Percentiles rank a stretch among this genome's conserved stretches.
Evolutionary conservation across 1,140 invertebrate genomes (phyloP).

Genomic region (Microplitis demolitor): DNA sequence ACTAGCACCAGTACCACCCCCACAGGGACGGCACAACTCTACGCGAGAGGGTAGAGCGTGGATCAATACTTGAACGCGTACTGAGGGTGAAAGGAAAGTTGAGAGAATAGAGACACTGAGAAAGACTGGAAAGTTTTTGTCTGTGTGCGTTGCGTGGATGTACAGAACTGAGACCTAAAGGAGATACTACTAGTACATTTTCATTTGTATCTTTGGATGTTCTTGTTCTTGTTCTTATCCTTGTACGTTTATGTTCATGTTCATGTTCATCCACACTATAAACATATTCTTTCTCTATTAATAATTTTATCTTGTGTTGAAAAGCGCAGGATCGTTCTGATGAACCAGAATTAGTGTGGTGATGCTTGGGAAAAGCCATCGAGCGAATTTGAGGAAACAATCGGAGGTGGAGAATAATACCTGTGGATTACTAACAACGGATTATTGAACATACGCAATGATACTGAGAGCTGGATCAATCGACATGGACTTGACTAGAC

Average conservation of each 20-base stretch:
- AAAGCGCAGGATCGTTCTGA: not conserved
- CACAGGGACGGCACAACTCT: constrained; percentile 22
- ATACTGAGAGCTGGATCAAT: constrained; percentile 1
- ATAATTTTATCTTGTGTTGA: no score
- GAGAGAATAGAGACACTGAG: constrained; percentile 13
- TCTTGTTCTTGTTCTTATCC: no score
- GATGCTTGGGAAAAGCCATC: not conserved
- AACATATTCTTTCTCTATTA: no score
- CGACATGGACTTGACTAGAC: not conserved
- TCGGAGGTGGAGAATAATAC: not conserved
- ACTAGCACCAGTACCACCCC: constrained; percentile 13
- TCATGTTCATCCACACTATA: no score
- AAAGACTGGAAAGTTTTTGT: not conserved
- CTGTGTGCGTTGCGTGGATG: not conserved
- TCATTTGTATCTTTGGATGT: no score
- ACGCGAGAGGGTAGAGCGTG: constrained; percentile 22
- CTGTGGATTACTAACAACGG: constrained; percentile 10
- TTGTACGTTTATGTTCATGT: no score
- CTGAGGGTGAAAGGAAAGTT: constrained; percentile 13
- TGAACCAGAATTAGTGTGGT: not conserved
- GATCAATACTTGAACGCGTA: constrained; percentile 27
- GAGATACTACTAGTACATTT: no score
- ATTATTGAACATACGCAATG: constrained; percentile 1
- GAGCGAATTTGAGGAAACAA: not conserved
- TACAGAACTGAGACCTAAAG: no score